phyloP scores from a whole-genome alignment of 2,797 vertebrate species.

The Rousettus madagascariensis region DNA sequence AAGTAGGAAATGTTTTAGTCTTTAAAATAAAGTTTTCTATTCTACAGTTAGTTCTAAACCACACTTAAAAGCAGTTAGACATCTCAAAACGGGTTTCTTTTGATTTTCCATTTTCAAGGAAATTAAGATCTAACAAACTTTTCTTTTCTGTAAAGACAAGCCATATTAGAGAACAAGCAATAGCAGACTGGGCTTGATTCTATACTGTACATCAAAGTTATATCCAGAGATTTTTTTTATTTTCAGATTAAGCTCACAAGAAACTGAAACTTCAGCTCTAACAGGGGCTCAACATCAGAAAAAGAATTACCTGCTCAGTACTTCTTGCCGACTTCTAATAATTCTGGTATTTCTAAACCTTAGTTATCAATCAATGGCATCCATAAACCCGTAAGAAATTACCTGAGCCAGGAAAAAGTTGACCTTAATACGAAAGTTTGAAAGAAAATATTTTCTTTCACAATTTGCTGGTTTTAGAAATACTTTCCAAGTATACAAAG shows the following conservation, averaged over 20 bases:
- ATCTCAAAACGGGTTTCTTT: conserved; percentile 6
- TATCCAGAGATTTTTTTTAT: background rate
- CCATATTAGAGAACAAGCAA: conserved; percentile 6
- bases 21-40: conserved; percentile 52
- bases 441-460: conserved; percentile 55
- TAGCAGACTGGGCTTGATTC: background rate
- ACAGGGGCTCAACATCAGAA: background rate
- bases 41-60: conserved; percentile 45
- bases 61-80: conserved; percentile 22
- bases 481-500: conserved; percentile 9
- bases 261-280: conserved; percentile 45
- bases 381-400: conserved; percentile 30
- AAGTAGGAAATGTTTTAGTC: conserved; percentile 39
- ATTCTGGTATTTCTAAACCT: conserved; percentile 51
- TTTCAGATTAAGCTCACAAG: conserved; percentile 12
- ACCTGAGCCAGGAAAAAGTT: conserved; percentile 37
- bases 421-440: conserved; percentile 28
- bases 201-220: conserved; percentile 32
- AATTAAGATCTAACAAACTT: background rate
- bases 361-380: conserved; percentile 41
- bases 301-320: conserved; percentile 21
- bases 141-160: conserved; percentile 37
- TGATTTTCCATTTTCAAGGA: conserved; percentile 30
- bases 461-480: conserved; percentile 36
- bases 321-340: conserved; percentile 39